Evolutionary conservation across 2,888 invertebrate genomes (phyloP).

Genomic region (Heliconius hortense): DNA sequence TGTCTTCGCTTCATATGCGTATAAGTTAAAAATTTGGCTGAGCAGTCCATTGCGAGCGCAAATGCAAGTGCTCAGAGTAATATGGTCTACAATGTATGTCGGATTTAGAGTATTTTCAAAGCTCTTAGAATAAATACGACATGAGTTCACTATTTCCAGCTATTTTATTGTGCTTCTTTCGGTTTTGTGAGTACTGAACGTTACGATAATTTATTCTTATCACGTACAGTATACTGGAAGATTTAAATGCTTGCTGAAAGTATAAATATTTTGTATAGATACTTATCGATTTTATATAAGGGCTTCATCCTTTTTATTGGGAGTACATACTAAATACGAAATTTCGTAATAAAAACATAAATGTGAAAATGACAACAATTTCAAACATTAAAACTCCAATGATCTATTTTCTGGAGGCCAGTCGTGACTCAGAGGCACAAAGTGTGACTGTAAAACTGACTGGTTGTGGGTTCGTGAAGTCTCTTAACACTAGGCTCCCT

Average conservation of each 20-base stretch:
- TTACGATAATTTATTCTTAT: conserved; percentile 31
- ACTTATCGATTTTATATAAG: neutral
- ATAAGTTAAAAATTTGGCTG: conserved; percentile 78
- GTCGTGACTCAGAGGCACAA: no score
- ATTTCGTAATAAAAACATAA: neutral
- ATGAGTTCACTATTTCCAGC: conserved; percentile 50
- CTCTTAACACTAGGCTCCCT: no score
- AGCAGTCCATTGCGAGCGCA: conserved; percentile 59
- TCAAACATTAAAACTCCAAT: neutral
- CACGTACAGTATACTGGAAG: conserved; percentile 18
- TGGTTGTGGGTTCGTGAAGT: no score
- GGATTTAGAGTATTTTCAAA: conserved; percentile 67
- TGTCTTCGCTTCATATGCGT: conserved; percentile 66
- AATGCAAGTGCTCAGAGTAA: conserved; percentile 65
- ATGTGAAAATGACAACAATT: neutral
- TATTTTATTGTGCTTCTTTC: conserved; percentile 33
- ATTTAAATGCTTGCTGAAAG: conserved; percentile 11
- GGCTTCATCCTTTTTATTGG: neutral
- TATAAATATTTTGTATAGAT: conserved; percentile 6
- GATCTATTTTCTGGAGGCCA: no score
- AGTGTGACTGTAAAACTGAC: no score
- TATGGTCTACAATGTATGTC: conserved; percentile 66
- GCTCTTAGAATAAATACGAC: conserved; percentile 57
- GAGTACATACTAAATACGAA: neutral
- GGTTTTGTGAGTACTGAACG: conserved; percentile 28